Evolutionary conservation across 2,113 vertebrate species (phyloP).

Genomic region (Setophaga kirtlandii): DNA sequence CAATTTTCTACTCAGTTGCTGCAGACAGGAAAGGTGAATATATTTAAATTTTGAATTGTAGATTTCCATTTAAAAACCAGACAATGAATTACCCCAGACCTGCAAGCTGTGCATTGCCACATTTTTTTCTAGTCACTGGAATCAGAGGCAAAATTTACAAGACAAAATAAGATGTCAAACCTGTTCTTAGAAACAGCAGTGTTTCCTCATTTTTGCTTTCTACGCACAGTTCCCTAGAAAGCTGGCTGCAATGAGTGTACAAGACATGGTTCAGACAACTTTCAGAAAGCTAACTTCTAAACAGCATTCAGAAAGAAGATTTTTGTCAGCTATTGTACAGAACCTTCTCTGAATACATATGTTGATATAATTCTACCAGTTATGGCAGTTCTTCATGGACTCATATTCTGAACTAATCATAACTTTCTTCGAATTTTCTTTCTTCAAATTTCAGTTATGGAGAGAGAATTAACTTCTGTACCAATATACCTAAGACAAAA

Average conservation of each 20-base stretch:
- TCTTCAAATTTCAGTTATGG: neutral
- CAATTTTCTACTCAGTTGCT: neutral
- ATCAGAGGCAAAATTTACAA: neutral
- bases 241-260: accelerated
- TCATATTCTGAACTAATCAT: neutral
- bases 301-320: neutral
- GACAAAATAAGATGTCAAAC: neutral
- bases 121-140: neutral
- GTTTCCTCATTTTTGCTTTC: neutral
- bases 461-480: neutral
- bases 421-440: neutral
- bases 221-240: neutral
- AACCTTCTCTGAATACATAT: neutral
- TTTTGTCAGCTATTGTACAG: neutral
- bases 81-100: neutral
- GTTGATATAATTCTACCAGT: neutral
- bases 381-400: neutral
- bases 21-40: neutral
- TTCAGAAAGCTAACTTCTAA: neutral
- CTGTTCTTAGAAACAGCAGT: neutral
- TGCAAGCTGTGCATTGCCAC: neutral
- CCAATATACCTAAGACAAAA: neutral
- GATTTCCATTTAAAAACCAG: neutral
- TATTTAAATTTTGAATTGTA: neutral
- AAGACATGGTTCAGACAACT: neutral